Evolutionary conservation across 2,888 invertebrate genomes (phyloP).

Genomic region (Strigamia crassipes): DNA sequence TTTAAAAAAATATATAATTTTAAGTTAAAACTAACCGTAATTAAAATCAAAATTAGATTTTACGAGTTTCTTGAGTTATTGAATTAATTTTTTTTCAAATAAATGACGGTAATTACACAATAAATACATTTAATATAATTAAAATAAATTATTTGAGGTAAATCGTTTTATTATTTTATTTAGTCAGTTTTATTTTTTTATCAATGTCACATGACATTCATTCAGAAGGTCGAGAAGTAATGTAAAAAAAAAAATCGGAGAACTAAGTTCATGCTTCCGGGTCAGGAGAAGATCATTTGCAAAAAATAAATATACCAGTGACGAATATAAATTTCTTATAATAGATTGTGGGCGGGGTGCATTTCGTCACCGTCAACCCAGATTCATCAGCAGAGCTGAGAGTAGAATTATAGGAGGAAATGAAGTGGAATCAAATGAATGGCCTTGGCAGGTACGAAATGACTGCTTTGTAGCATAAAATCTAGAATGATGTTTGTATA

Average conservation of each 20-base stretch:
- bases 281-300: neutral
- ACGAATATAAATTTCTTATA: neutral
- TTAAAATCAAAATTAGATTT: neutral
- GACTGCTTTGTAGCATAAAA: too few species aligned
- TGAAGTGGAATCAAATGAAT: slow-evolving; percentile 67
- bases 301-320: neutral
- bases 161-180: neutral
- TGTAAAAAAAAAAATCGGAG: neutral
- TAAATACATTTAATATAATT: too few species aligned
- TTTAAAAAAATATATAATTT: too few species aligned
- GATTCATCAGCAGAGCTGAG: neutral
- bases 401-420: slow-evolving; percentile 48
- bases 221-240: neutral
- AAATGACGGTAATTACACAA: too few species aligned
- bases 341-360: slow-evolving; percentile 47
- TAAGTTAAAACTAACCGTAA: neutral
- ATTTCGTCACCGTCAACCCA: slow-evolving; percentile 49
- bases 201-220: neutral
- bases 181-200: too few species aligned
- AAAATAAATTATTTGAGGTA: too few species aligned
- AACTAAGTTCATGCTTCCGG: neutral
- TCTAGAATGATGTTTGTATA: too few species aligned
- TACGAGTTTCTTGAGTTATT: too few species aligned
- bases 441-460: slow-evolving; percentile 77
- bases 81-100: too few species aligned